phyloP scores from a whole-genome alignment of 2,888 invertebrate genomes.

The Coleophora flavipennella region DNA sequence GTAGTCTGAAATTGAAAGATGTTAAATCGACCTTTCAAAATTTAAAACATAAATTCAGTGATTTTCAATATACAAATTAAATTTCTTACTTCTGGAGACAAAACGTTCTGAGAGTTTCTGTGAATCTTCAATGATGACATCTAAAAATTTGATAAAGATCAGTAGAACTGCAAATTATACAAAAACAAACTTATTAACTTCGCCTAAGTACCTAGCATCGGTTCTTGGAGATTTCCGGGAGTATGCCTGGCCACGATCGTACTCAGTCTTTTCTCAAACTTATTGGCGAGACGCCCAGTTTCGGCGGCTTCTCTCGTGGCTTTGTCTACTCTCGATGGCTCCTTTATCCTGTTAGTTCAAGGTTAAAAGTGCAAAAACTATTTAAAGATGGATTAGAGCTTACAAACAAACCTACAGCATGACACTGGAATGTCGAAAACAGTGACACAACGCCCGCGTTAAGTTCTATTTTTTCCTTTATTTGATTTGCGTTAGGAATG shows the following conservation, averaged over 20 bases:
- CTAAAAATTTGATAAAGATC: constrained; percentile 21
- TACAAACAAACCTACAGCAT: too few relatives aligned
- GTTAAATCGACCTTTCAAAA: too few relatives aligned
- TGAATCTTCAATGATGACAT: constrained; percentile 51
- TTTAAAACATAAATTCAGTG: too few relatives aligned
- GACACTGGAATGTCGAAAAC: too few relatives aligned
- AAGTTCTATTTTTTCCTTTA: too few relatives aligned
- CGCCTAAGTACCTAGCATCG: constrained; percentile 50
- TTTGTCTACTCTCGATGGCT: constrained; percentile 37
- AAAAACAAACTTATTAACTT: not conserved
- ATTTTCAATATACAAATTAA: too few relatives aligned
- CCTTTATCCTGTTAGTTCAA: constrained; percentile 19
- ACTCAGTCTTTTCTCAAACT: constrained; percentile 48
- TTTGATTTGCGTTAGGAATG: too few relatives aligned
- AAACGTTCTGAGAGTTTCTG: constrained; percentile 45
- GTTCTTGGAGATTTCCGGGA: constrained; percentile 30
- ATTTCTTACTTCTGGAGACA: constrained; percentile 41
- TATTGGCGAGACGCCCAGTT: constrained; percentile 46
- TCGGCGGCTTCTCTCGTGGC: constrained; percentile 44
- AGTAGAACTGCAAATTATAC: constrained; percentile 1
- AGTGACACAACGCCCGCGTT: too few relatives aligned
- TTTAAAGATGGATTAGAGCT: too few relatives aligned
- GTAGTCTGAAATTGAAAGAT: constrained; percentile 33
- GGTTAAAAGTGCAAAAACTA: too few relatives aligned
- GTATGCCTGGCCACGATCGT: constrained; percentile 32